A percentile compares a stretch with the other conserved stretches of the same genome.
phyloP scores from a whole-genome alignment of 2,113 vertebrate species.

The Gasterosteus nipponicus region DNA sequence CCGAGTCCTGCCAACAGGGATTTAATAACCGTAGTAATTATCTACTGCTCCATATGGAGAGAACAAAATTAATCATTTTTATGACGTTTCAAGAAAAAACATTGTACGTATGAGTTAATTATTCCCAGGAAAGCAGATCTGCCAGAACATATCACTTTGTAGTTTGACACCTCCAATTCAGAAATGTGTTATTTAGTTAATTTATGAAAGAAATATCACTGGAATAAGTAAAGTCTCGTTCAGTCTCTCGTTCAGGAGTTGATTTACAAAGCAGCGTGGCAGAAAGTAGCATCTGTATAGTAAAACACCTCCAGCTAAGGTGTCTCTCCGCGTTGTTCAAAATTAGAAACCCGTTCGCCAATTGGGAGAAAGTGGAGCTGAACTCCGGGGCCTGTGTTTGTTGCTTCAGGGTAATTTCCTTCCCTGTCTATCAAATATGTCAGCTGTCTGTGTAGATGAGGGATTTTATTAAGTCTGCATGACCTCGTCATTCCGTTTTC shows the following conservation, averaged over 20 bases:
- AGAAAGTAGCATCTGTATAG: neutral
- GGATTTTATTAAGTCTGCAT: constrained; percentile 31
- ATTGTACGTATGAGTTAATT: constrained; percentile 20
- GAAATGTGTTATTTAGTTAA: constrained; percentile 15
- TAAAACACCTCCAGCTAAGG: constrained; percentile 9
- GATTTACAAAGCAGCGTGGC: constrained; percentile 3
- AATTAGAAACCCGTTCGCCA: constrained; percentile 5
- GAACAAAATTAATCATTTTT: constrained; percentile 38
- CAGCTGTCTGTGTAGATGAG: constrained; percentile 35
- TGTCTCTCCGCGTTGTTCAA: constrained; percentile 3
- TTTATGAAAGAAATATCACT: constrained; percentile 15
- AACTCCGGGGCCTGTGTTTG: constrained; percentile 37
- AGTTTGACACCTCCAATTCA: constrained; percentile 12
- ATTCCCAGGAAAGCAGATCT: constrained; percentile 27
- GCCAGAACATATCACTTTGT: constrained; percentile 9
- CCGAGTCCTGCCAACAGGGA: constrained; percentile 19
- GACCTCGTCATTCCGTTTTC: constrained; percentile 35
- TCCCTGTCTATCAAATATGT: constrained; percentile 44
- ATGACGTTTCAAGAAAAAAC: constrained; percentile 24
- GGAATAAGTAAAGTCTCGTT: constrained; percentile 7
- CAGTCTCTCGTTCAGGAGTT: neutral
- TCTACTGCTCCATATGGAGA: constrained; percentile 40
- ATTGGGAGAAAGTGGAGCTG: neutral
- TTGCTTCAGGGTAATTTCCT: constrained; percentile 29
- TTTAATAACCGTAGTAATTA: constrained; percentile 43